Evolutionary conservation across 2,113 vertebrate genomes (phyloP), one percentile per base, ranked within the genome.

Genomic region (Miniopterus natalensis): DNA sequence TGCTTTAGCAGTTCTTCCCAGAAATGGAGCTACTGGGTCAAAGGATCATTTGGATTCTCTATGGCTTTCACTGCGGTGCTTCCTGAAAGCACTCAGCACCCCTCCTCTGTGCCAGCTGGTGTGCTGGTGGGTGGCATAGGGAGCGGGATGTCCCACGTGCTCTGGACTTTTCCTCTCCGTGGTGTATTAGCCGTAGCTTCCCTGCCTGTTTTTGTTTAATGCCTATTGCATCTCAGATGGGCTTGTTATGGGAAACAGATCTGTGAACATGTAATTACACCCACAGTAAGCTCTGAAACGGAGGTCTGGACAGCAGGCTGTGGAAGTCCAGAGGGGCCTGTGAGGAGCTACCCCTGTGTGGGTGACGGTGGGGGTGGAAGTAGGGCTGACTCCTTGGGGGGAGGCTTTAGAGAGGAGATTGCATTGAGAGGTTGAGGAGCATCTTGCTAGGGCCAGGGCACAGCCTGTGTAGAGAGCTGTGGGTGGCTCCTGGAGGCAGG

Each of bases 201-300:
- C 71, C 84, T 55, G 90, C 78, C 87, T 95, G 80, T 73, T 88
- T 94, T 40, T 68, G 84, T 84, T 95, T 90, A 95, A 17, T 17
- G 61, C 42, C 2, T 25, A 2, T 27, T 92, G 90, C 71, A 55
- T 57, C 88, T 90, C 73, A 45, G 90, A 85, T 20, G 14, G 79
- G 57, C 77, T 85, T 47, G 79, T 95, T 96, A 94, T 66, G 70
- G 73, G 92, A 92, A 97, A 85, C 81, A 96, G 89, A 45, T 85
- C 94, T 88, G 66, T 78, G 88, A 93, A 74, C 92, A 63, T 92
- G 94, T 81, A 63, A 90, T 97, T 92, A 71, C 18, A 88, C 68
- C 84, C 49, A 27, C 66, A 92, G 47, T 61, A n/a, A 92, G 71
- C 36, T 59, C 92, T 21, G n/a, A 84, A 77, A 63, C 13, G 5